phyloP scores from a whole-genome alignment of 2,797 vertebrate species.

The Sebastes jordani region DNA sequence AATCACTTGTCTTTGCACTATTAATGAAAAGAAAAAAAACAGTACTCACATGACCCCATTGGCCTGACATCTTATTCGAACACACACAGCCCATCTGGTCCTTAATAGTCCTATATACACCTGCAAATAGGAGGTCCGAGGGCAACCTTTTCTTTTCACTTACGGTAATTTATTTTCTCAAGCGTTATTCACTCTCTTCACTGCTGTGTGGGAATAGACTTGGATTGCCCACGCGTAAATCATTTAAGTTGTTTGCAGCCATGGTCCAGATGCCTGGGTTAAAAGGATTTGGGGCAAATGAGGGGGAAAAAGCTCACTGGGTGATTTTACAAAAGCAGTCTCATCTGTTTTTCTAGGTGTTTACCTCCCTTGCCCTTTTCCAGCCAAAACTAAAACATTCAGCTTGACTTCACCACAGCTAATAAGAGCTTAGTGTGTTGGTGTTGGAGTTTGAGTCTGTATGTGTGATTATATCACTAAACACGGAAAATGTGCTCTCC shows the following conservation, averaged over 20 bases:
- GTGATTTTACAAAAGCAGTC: conserved; percentile 35
- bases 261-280: conserved; percentile 27
- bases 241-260: conserved; percentile 53
- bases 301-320: conserved; percentile 37
- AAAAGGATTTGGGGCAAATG: conserved; percentile 55
- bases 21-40: not conserved
- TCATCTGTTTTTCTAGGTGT: conserved; percentile 32
- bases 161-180: conserved; percentile 27
- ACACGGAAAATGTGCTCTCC: conserved; percentile 10
- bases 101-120: conserved; percentile 1
- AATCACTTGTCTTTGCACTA: not conserved
- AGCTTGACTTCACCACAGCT: not conserved
- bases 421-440: not conserved
- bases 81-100: not conserved
- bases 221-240: conserved; percentile 30
- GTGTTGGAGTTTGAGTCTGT: not conserved
- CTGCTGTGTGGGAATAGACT: conserved; percentile 23
- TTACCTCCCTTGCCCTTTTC: not conserved
- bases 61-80: not conserved
- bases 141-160: not conserved
- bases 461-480: not conserved
- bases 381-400: not conserved
- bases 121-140: not conserved
- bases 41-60: not conserved
- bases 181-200: not conserved